Evolutionary conservation across 2,888 invertebrate species (phyloP), one percentile per base, ranked within the genome.

Genomic region (Hecatera dysodea): DNA sequence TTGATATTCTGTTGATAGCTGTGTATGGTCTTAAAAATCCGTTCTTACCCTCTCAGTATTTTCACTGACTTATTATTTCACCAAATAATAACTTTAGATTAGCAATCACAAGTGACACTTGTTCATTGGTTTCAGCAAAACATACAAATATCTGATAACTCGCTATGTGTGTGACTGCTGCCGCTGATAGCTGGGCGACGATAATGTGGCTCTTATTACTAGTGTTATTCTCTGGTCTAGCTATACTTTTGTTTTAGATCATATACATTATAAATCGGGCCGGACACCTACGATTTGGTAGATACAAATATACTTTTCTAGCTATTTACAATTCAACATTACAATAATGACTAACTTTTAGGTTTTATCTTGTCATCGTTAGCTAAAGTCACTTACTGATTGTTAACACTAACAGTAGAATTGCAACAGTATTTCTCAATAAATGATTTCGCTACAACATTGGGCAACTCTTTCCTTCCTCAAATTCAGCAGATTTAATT

Each of bases 111-210:
- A 64, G 46, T 66, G 48, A 24, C 63, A 62, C 60, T 66, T 53
- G 67, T 73, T 70, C 73, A 83, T 84, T 81, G 82, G 82, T 83
- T 81, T 81, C 72, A 83, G 75, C 74, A 12, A 74, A 78, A 74
- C 78, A n/a, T n/a, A n/a, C n/a, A n/a, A n/a, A 80, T 83, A 85
- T 84, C 82, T 79, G 87, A 88, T 88, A 88, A 83, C 71, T 56
- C 12, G 68, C 64, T 80, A 82, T 84, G 82, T 86, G 81, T 84
- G 82, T 78, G 78, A 82, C 80, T 80, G 82, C 65, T 81, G 83
- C 78, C 67, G 59, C 53, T 42, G 82, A 84, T 87, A 86, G 71
- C 59, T 74, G 17, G 69, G 72, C 61, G 59, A 53, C 55, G 83
- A 87, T 82, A 81, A 75, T 83, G 70, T 72, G 15, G 29, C 46